phyloP scores from a whole-genome alignment of 1,140 invertebrate genomes.

The Hyles vespertilio region DNA sequence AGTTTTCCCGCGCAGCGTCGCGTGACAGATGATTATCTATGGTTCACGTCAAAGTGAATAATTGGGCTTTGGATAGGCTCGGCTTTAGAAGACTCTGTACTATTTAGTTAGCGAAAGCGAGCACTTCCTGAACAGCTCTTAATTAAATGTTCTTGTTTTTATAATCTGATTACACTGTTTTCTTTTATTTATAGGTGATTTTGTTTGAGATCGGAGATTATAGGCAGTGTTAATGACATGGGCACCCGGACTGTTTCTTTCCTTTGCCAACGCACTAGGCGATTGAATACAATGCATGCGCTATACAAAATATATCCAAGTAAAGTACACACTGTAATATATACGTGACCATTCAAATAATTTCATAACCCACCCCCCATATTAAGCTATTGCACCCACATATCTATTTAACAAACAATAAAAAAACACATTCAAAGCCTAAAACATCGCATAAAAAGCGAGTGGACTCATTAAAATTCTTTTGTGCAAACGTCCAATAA shows the following conservation, averaged over 20 bases:
- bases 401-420: constrained; percentile 3
- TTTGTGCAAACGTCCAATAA: constrained; percentile 43
- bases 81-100: background rate
- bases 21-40: constrained; percentile 74
- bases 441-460: constrained; percentile 2
- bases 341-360: too few species aligned
- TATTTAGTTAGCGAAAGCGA: background rate
- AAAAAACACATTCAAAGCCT: background rate
- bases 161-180: too few species aligned
- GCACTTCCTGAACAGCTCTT: background rate
- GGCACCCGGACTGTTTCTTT: too few species aligned
- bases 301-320: too few species aligned
- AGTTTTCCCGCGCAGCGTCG: constrained; percentile 43
- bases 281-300: too few species aligned
- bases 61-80: constrained; percentile 60
- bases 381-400: background rate
- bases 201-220: constrained; percentile 11
- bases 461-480: constrained; percentile 47
- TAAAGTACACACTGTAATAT: too few species aligned
- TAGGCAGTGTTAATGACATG: background rate
- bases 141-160: too few species aligned
- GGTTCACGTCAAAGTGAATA: constrained; percentile 70
- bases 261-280: too few species aligned
- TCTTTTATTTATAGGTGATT: too few species aligned
- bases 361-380: too few species aligned